Evolutionary conservation across 2,888 invertebrate species (phyloP).

Genomic region (Andrena flavipes): DNA sequence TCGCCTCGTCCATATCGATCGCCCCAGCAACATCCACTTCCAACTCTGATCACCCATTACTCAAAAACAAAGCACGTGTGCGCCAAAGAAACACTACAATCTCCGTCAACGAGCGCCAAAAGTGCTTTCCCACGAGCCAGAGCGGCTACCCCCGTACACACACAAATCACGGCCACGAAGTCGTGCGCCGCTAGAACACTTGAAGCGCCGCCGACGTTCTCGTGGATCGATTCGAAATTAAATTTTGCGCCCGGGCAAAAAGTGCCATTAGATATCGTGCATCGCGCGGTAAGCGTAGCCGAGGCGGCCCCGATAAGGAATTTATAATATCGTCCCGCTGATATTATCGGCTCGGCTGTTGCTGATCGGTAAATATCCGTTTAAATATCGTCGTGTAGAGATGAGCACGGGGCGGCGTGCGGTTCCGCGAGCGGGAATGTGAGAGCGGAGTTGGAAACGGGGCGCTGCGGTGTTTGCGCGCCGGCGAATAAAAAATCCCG

Average conservation of each 20-base stretch:
- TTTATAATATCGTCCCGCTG: slow-evolving; percentile 68
- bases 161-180: too few relatives aligned
- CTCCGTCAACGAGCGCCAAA: too few relatives aligned
- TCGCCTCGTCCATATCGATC: too few relatives aligned
- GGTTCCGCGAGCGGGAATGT: slow-evolving; percentile 13
- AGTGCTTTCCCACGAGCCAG: too few relatives aligned
- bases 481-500: slow-evolving; percentile 46
- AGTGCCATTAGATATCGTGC: slow-evolving; percentile 58
- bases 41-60: too few relatives aligned
- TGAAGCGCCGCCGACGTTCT: slow-evolving; percentile 15
- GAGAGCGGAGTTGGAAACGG: slow-evolving; percentile 2
- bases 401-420: slow-evolving; percentile 48
- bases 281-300: slow-evolving; percentile 44
- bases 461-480: slow-evolving; percentile 34
- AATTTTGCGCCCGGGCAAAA: slow-evolving; percentile 51
- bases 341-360: slow-evolving; percentile 63
- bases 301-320: slow-evolving; percentile 61
- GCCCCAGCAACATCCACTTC: too few relatives aligned
- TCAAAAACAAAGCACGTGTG: too few relatives aligned
- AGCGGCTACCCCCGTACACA: too few relatives aligned
- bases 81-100: too few relatives aligned
- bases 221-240: slow-evolving; percentile 55
- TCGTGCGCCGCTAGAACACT: slow-evolving; percentile 3
- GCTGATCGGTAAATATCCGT: slow-evolving; percentile 71
- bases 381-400: slow-evolving; percentile 70